Base-by-base conservation (phyloP, 2,797 vertebrate genomes). In the Sorex maritimensis region DNA sequence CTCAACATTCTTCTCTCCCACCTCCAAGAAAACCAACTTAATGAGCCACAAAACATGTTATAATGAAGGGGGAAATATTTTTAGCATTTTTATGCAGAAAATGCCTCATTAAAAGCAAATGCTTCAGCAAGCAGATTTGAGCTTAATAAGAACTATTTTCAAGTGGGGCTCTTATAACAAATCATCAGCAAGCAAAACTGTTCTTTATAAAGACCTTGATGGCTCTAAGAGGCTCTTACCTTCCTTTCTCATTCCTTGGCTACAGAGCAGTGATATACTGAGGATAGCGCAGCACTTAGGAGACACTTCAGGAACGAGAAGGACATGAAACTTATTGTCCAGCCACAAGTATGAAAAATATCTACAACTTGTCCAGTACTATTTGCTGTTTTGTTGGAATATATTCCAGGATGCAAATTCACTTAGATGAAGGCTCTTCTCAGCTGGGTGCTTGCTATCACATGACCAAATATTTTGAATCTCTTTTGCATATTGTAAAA, bases 41-140 rank as follows among this genome's bases (percentile, higher is more conserved):
- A 94, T 94, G 85, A 95, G 72, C 89, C 72, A 77, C 79, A 95
- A 95, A 96, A 86, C 49, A 95, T 78, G 69, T 92, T 94, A 91
- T 92, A 96, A 95, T 94, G 63, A 96, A 95, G 83, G 88, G 65
- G 71, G 92, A 91, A 95, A 87, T 75, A 92, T 94, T 95, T 95
- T 95, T 93, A 89, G 89, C 87, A 91, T 95, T 96, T 96, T 96
- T 79, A 92, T 95, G 92, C 88, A 95, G 88, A 96, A 96, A 96
- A 92, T 95, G 82, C 63, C 87, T 96, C 94, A 96, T 96, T 95
- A 95, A 96, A 95, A 96, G 72, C 91, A 94, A 96, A 95, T 46
- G 81, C 91, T 91, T 92, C 69, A 46, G 94, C 84, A 96, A 96
- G 92, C 78, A 91, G 75, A 94, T 88, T 81, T 84, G 81, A 82